Conservation (phyloP, 2,113 vertebrate genomes). For the Parus major region DNA sequence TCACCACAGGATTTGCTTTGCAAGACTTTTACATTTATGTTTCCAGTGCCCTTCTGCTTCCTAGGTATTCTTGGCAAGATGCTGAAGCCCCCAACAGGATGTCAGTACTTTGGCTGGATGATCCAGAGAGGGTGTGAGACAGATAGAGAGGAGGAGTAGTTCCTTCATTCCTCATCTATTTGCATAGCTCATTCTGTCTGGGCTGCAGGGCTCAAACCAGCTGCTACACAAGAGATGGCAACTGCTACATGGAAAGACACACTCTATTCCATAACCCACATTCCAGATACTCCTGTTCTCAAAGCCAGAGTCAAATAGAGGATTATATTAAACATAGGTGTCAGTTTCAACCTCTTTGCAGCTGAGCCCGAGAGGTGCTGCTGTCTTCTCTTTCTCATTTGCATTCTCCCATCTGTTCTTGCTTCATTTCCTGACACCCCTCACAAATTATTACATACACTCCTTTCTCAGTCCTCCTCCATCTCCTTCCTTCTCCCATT, state of each 20-base stretch:
- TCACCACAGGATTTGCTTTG: not conserved
- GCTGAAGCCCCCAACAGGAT: not conserved
- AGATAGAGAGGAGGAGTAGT: conserved; percentile 19
- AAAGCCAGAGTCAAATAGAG: not conserved
- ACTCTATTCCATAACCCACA: not conserved
- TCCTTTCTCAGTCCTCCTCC: conserved; percentile 36
- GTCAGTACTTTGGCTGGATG: conserved; percentile 22
- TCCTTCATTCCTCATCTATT: not conserved
- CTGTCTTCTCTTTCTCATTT: conserved; percentile 39
- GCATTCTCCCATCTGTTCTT: conserved; percentile 55
- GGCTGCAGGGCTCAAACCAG: not conserved
- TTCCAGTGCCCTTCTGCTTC: conserved; percentile 43
- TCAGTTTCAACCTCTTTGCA: conserved; percentile 1
- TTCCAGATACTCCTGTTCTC: not conserved
- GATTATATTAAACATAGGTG: not conserved
- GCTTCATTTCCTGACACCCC: conserved; percentile 36
- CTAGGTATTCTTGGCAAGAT: conserved; percentile 29
- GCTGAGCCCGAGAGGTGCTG: conserved; percentile 25
- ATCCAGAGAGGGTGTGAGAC: conserved; percentile 47
- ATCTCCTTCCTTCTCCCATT: not conserved
- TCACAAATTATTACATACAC: conserved; percentile 30
- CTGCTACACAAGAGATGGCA: not conserved
- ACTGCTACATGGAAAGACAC: not conserved
- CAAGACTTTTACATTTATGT: not conserved
- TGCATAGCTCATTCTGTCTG: not conserved